phyloP scores from a whole-genome alignment of 2,888 invertebrate genomes.

The Lasioglossum figueresi region DNA sequence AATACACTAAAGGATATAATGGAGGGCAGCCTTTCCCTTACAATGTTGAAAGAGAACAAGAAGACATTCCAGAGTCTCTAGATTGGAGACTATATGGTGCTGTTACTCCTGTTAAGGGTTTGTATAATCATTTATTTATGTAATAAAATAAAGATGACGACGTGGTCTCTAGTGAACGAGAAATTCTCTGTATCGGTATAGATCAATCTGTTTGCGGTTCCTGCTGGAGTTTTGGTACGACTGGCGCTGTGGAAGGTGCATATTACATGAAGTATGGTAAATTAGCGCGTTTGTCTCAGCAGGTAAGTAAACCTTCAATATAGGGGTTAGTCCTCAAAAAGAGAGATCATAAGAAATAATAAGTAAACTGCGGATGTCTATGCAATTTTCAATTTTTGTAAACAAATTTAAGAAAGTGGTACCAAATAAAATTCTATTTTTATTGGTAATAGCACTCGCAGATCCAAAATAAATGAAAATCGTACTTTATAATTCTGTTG shows the following conservation, averaged over 20 bases:
- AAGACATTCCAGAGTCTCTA: constrained; percentile 89
- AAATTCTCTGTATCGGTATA: constrained; percentile 75
- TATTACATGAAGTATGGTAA: constrained; percentile 93
- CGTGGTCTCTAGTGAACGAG: background rate
- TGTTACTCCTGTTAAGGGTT: constrained; percentile 96
- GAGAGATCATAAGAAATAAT: background rate
- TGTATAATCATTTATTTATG: background rate
- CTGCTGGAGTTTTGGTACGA: constrained; percentile 98
- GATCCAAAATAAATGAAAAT: too few relatives aligned
- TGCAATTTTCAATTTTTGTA: too few relatives aligned
- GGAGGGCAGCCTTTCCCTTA: constrained; percentile 93
- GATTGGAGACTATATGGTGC: constrained; percentile 98
- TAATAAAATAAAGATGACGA: background rate
- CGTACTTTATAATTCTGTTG: too few relatives aligned
- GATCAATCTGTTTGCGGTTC: constrained; percentile 99
- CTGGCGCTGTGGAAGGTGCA: constrained; percentile 96
- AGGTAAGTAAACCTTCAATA: constrained; percentile 83
- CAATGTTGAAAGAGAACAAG: constrained; percentile 85
- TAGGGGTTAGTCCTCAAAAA: background rate
- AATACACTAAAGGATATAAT: constrained; percentile 87
- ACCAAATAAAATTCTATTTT: too few relatives aligned
- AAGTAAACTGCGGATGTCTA: background rate
- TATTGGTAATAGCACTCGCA: too few relatives aligned
- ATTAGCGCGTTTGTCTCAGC: constrained; percentile 94
- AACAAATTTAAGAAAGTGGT: too few relatives aligned